phyloP scores from a whole-genome alignment of 1,140 invertebrate genomes.

The Nebria ingens region DNA sequence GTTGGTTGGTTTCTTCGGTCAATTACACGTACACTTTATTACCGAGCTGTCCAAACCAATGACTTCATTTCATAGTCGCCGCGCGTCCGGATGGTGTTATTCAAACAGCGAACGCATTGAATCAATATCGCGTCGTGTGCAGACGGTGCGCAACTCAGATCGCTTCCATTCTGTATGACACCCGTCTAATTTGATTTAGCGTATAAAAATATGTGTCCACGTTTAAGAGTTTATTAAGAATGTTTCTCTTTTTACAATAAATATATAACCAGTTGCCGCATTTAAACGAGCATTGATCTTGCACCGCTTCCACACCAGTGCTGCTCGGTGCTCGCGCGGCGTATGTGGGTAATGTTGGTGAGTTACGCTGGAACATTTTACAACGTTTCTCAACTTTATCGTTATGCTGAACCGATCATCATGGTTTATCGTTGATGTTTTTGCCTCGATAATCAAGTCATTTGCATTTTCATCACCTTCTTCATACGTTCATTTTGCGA shows the following conservation, averaged over 20 bases:
- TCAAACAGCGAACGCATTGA: background rate
- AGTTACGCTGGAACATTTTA: no score
- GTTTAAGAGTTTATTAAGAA: conserved; percentile 3
- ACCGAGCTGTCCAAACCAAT: background rate
- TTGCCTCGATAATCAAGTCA: no score
- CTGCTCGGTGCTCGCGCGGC: no score
- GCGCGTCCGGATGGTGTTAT: background rate
- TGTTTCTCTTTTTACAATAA: background rate
- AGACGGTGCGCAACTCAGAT: background rate
- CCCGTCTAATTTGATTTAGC: conserved; percentile 5
- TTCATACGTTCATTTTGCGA: no score
- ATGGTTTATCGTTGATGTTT: no score
- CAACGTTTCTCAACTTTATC: no score
- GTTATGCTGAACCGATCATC: no score
- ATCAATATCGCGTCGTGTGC: background rate
- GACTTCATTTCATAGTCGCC: conserved; percentile 2
- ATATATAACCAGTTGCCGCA: conserved; percentile 1
- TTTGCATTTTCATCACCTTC: no score
- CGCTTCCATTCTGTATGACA: background rate
- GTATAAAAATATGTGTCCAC: conserved; percentile 1
- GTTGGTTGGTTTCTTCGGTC: background rate
- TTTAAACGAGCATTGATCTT: conserved; percentile 8
- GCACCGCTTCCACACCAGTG: background rate
- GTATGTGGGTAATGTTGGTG: no score
- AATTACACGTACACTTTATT: conserved; percentile 7